Base-by-base conservation (phyloP, 2,113 vertebrate species). In the Campylomormyrus tamandua region DNA sequence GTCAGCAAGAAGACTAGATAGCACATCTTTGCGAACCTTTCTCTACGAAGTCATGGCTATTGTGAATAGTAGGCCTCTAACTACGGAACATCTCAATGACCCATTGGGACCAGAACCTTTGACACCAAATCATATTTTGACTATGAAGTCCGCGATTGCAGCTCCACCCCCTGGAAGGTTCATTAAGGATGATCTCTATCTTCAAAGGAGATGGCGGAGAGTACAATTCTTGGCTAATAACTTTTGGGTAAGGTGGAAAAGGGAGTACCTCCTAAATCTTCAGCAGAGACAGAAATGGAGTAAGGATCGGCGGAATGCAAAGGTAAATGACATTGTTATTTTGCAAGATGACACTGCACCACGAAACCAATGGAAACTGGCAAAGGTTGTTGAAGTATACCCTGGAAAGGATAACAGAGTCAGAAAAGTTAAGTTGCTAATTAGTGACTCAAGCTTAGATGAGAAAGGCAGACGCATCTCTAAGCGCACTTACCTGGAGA, bases 221-320 rank as follows among this genome's bases (percentile, higher is more conserved):
- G 89, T 90, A 24, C 83, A 90, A 80, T 45, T 56, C 50, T 83
- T 88, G 17, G 70, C 48, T 31, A 90, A 90, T 62, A 45, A 90
- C 19, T 80, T 90, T 89, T 53, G 53, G 46, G 15, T 3, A 83
- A 56, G 88, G 83, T 90, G 90, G 91, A 84, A 88, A 53, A 35
- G 48, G 35, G 45, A 66, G 42, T 86, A 87, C 35, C 89, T 58
- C 52, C 15, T 90, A 17, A 66, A 91, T 45, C 88, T 89, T 6
- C 90, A 91, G 45, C 80, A 89, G 31, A 91, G 77, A 87, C 85
- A 91, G 74, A 88, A 50, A 35, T 92, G 90, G 88, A 88, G 91
- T 15, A 91, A 53, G 89, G 45, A 89, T 1, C 52, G 9, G 13
- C 89, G 89, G 89, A 87, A 90, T 70, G 39, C 66, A 7, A 91